Conservation (phyloP, 1,140 invertebrate genomes). For the Hycleus phaleratus region DNA sequence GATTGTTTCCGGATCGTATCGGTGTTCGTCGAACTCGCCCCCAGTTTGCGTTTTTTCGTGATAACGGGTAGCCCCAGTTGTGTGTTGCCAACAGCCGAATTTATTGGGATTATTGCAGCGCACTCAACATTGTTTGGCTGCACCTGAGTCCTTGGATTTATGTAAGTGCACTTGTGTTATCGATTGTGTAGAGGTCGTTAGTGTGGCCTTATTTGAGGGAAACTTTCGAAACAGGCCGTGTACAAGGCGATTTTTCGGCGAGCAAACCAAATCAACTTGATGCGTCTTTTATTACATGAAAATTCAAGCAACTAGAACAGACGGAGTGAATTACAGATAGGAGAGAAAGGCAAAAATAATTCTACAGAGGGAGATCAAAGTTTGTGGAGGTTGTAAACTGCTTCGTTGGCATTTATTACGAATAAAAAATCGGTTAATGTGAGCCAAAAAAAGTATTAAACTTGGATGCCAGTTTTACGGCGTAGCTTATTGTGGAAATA, state of each 20-base stretch:
- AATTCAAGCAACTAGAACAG: slow-evolving; percentile 6
- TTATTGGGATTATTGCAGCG: slow-evolving; percentile 26
- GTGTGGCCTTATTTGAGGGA: slow-evolving; percentile 26
- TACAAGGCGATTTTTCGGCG: too few species aligned
- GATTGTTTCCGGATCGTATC: too few species aligned
- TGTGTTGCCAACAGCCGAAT: neutral
- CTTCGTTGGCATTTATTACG: slow-evolving; percentile 7
- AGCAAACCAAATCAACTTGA: too few species aligned
- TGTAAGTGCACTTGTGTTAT: slow-evolving; percentile 29
- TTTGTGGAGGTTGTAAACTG: slow-evolving; percentile 3
- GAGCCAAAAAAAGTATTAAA: too few species aligned
- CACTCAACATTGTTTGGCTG: slow-evolving; percentile 13
- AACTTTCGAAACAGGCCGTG: too few species aligned
- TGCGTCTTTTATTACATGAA: too few species aligned
- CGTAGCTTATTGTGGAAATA: too few species aligned
- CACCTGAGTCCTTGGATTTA: slow-evolving; percentile 28
- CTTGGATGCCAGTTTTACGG: too few species aligned
- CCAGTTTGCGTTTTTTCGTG: too few species aligned
- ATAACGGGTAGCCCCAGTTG: too few species aligned
- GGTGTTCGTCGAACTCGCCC: too few species aligned
- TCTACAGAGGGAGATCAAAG: slow-evolving; percentile 5
- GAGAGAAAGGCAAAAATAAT: slow-evolving; percentile 3
- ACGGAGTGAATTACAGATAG: slow-evolving; percentile 11
- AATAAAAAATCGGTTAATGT: slow-evolving; percentile 1
- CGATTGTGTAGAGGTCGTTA: slow-evolving; percentile 30